Base-by-base conservation (phyloP, 2,113 vertebrate species). In the Aptenodytes forsteri region DNA sequence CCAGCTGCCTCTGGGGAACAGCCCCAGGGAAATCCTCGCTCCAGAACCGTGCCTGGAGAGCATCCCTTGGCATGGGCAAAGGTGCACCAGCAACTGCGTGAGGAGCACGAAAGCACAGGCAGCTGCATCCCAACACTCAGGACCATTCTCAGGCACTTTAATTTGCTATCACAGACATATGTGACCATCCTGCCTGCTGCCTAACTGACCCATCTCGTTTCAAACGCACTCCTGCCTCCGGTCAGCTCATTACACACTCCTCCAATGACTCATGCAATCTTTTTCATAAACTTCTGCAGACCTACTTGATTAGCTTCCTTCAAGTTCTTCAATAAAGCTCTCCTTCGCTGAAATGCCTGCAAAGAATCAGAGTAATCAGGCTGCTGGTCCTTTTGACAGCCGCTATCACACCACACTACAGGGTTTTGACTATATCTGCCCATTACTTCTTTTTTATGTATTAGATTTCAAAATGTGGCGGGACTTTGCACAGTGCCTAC, bases 401-500 rank as follows among this genome's bases (percentile, higher is more conserved):
- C 3, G 15, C 30, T 27, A 6, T 50, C 50, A 62, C 3, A n/a
- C 10, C 21, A 44, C 3, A 26, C 19, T 50, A 12, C 0, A 4
- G 27, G 16, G 19, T 36, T 93, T 66, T 38, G 18, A 42, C 42
- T 42, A 42, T 42, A 42, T 42, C 42, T 47, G 22, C 10, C 34
- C 20, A 17, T 23, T 11, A 8, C 10, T 40, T 69, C 22, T 18
- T 69, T 42, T 6, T 54, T 7, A 11, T 25, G 10, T 38, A 16
- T 21, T 16, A 75, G 13, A 47, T 79, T 76, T 75, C 32, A 67
- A 36, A 34, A 56, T 30, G 5, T 10, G 5, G 29, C 22, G 7
- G 6, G 20, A 50, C 30, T 70, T 73, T 10, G 23, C 7, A 65
- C 8, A 16, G 25, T 30, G 29, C 14, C 58, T 30, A 34, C 27